These are phyloP conservation scores for Canis aureus DNA, from an alignment of 2,113 vertebrate species.

Conservation along the genomic window DNA sequence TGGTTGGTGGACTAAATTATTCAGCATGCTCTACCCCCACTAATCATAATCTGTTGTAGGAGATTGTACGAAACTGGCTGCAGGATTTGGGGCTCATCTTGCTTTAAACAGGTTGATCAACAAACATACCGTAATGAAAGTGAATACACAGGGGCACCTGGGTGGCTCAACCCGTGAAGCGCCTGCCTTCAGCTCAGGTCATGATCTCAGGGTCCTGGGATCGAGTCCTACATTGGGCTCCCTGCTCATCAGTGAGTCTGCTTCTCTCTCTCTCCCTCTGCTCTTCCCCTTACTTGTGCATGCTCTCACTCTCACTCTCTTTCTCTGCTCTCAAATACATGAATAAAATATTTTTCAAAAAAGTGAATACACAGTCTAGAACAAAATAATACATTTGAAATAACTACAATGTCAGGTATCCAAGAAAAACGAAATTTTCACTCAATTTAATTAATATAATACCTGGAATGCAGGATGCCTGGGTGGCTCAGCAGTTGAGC, in stretches of 20 bases:
- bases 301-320: no score
- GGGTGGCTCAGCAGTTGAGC: no score
- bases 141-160: no score
- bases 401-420: neutral
- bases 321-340: no score
- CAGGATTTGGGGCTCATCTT: neutral
- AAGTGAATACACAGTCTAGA: neutral
- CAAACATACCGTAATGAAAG: neutral
- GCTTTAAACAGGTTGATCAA: neutral
- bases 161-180: neutral
- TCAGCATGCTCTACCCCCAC: neutral
- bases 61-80: neutral
- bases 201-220: no score
- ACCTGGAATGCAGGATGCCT: neutral
- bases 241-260: no score
- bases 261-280: no score
- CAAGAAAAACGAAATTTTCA: neutral
- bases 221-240: no score
- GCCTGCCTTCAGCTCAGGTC: no score
- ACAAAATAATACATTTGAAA: neutral
- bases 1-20: neutral
- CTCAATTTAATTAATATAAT: neutral
- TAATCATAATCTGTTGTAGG: neutral
- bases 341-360: neutral
- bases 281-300: no score